Conservation (phyloP, 64 coral and sea anemone genomes). For the Trachythela sp. region DNA sequence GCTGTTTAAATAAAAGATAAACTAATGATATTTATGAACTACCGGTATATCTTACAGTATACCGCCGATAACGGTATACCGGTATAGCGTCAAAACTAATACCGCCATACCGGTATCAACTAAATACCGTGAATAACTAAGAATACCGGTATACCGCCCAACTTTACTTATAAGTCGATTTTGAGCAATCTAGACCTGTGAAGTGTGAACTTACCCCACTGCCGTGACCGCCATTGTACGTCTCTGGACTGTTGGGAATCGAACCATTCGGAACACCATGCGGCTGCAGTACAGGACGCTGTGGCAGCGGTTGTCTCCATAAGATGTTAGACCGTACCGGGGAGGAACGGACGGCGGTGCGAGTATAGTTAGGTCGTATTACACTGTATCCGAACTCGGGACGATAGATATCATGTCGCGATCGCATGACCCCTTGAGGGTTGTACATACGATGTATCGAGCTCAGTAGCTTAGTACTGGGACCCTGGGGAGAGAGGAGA, state of each 20-base stretch:
- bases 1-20: too few relatives aligned
- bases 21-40: too few relatives aligned
- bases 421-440: background rate
- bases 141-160: too few relatives aligned
- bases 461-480: background rate
- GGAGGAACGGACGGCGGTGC: background rate
- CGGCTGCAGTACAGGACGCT: conserved; percentile 7
- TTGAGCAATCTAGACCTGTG: background rate
- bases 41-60: too few relatives aligned
- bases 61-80: too few relatives aligned
- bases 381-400: background rate
- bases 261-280: background rate
- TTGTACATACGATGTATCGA: conserved; percentile 1
- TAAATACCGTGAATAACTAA: too few relatives aligned
- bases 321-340: background rate
- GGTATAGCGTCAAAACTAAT: too few relatives aligned
- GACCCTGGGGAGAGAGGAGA: background rate
- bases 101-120: too few relatives aligned
- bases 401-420: background rate
- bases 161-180: too few relatives aligned
- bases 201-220: background rate
- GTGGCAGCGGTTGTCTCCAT: conserved; percentile 7
- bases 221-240: conserved; percentile 1
- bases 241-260: background rate
- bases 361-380: background rate